A percentile compares a stretch with the other conserved stretches of the same genome.
Conservation (phyloP, 1,140 invertebrate genomes). For the Tribolium madens region DNA sequence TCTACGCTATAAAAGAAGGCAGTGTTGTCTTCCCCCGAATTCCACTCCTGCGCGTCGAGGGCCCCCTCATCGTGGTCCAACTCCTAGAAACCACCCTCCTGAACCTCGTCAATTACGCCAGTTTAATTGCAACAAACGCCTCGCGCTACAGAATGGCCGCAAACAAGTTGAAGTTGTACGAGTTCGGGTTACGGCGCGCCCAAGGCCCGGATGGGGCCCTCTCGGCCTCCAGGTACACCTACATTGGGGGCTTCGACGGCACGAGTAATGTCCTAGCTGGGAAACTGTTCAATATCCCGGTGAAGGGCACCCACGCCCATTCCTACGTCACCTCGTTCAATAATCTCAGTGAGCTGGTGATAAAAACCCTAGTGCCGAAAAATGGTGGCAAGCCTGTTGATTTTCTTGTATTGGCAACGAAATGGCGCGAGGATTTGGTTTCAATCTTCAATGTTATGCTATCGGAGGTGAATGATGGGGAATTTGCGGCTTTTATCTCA, state of each 20-base stretch:
- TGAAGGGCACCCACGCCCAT: conserved; percentile 98
- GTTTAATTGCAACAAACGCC: conserved; percentile 98
- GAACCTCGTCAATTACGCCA: conserved; percentile 96
- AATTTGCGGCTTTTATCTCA: conserved; percentile 94
- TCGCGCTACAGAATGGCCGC: conserved; percentile 95
- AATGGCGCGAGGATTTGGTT: conserved; percentile 81
- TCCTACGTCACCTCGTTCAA: conserved; percentile 97
- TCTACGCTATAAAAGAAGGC: conserved; percentile 95
- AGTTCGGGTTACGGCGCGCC: conserved; percentile 97
- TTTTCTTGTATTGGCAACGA: conserved; percentile 76
- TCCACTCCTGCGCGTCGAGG: conserved; percentile 87
- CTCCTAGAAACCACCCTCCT: conserved; percentile 96
- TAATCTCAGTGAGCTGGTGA: conserved; percentile 78
- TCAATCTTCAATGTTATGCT: conserved; percentile 77
- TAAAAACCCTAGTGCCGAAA: conserved; percentile 73
- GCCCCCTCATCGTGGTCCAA: conserved; percentile 95
- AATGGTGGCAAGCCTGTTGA: conserved; percentile 74
- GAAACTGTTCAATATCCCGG: conserved; percentile 97
- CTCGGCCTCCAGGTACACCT: conserved; percentile 98
- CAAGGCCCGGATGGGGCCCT: conserved; percentile 98
- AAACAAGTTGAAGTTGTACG: conserved; percentile 85
- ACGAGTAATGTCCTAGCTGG: conserved; percentile 99
- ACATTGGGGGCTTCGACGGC: conserved; percentile 97
- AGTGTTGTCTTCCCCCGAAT: conserved; percentile 98
- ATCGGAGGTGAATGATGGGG: conserved; percentile 88